Evolutionary conservation across 2,797 vertebrate genomes (phyloP).

Genomic region (Urocyon cinereoargenteus): DNA sequence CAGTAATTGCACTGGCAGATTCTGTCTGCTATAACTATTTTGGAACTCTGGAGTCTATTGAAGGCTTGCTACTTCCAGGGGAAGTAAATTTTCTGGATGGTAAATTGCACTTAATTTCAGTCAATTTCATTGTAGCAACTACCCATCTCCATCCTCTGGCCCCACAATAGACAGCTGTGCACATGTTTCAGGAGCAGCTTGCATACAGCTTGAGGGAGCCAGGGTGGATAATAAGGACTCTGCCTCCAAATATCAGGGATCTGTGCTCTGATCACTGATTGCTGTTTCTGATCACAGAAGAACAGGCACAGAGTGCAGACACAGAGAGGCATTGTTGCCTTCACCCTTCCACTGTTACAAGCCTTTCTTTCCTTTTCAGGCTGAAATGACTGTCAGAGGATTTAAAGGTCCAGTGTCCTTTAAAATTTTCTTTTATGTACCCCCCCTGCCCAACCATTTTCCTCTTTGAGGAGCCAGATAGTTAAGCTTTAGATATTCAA

Average conservation of each 20-base stretch:
- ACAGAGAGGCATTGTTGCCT: background rate
- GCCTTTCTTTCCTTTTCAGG: background rate
- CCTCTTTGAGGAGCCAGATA: background rate
- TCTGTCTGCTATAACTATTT: background rate
- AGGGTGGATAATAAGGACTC: background rate
- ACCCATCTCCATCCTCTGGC: background rate
- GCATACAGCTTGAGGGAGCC: background rate
- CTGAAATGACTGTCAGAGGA: background rate
- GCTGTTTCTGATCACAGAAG: background rate
- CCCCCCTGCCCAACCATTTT: background rate
- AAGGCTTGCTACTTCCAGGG: background rate
- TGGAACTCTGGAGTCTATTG: background rate
- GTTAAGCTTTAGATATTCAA: background rate
- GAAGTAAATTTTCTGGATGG: background rate
- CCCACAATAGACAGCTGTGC: background rate
- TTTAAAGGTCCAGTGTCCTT: background rate
- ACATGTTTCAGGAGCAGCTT: background rate
- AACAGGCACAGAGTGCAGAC: background rate
- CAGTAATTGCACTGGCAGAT: background rate
- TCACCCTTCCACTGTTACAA: background rate
- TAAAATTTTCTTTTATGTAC: background rate
- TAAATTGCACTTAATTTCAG: background rate
- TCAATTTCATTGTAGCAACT: background rate
- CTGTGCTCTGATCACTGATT: background rate
- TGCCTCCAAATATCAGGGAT: background rate